Conservation (phyloP, 2,797 vertebrate genomes). For the Sebastes diploproa region DNA sequence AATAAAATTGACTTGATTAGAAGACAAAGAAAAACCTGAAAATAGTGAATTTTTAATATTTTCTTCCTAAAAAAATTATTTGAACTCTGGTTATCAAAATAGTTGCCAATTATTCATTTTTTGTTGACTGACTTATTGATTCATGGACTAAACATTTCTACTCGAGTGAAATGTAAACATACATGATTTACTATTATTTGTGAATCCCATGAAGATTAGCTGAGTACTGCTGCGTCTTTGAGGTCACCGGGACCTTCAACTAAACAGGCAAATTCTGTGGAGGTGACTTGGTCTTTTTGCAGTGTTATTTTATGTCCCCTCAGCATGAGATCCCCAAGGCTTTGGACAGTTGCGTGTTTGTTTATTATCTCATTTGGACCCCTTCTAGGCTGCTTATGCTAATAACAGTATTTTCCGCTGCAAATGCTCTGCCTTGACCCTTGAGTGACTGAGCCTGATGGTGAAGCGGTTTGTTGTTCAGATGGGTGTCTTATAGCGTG, state of each 20-base stretch:
- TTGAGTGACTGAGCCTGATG: slow-evolving; percentile 14
- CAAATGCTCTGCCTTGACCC: not conserved
- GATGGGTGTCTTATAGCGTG: not conserved
- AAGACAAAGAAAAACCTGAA: not conserved
- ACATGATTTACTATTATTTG: not conserved
- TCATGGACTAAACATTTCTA: too few species aligned
- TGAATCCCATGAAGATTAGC: not conserved
- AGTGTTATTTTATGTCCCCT: slow-evolving; percentile 12
- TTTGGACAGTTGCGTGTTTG: slow-evolving; percentile 7
- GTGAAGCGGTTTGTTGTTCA: slow-evolving; percentile 17
- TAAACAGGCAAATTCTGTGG: not conserved
- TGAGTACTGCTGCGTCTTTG: not conserved
- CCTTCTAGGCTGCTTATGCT: not conserved
- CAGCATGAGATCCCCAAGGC: not conserved
- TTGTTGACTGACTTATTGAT: too few species aligned
- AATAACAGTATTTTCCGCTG: slow-evolving; percentile 6
- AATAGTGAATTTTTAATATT: too few species aligned
- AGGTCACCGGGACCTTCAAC: slow-evolving; percentile 2
- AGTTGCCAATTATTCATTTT: accelerated
- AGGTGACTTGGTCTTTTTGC: not conserved
- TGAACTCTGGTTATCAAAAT: too few species aligned
- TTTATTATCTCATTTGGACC: slow-evolving; percentile 31
- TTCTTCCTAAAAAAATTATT: too few species aligned
- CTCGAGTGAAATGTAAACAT: too few species aligned
- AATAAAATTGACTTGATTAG: too few species aligned